Evolutionary conservation across 2,113 vertebrate genomes (phyloP).

Genomic region (Paramormyrops kingsleyae): DNA sequence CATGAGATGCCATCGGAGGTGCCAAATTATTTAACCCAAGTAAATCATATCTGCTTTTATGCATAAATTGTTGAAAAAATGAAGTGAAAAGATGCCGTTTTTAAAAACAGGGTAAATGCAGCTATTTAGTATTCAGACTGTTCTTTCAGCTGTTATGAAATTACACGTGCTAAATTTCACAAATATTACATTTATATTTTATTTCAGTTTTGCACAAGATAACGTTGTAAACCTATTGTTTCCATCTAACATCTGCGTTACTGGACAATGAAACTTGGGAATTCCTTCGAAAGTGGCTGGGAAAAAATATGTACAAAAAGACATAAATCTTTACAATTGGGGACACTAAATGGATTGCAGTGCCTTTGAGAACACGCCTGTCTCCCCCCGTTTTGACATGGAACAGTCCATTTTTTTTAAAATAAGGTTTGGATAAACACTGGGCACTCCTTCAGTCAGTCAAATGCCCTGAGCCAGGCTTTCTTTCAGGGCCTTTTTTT

Average conservation of each 20-base stretch:
- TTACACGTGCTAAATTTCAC: background rate
- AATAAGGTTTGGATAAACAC: background rate
- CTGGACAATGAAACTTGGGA: background rate
- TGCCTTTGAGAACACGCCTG: background rate
- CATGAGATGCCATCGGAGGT: background rate
- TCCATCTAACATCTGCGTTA: background rate
- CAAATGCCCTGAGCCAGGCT: background rate
- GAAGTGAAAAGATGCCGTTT: background rate
- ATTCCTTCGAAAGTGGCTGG: background rate
- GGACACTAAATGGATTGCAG: constrained; percentile 10
- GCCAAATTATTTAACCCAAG: background rate
- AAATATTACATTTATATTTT: background rate
- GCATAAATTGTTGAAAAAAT: background rate
- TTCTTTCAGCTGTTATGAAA: background rate
- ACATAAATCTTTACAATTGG: background rate
- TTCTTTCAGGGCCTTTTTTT: background rate
- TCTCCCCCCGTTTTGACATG: background rate
- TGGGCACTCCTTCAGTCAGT: background rate
- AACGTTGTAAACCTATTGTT: background rate
- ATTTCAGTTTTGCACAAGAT: background rate
- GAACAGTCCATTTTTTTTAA: background rate
- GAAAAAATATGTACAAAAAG: background rate
- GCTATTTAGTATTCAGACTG: background rate
- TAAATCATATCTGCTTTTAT: background rate
- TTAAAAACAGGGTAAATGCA: background rate